Evolutionary conservation across 2,888 invertebrate species (phyloP).

Genomic region (Theodoxus fluviatilis): DNA sequence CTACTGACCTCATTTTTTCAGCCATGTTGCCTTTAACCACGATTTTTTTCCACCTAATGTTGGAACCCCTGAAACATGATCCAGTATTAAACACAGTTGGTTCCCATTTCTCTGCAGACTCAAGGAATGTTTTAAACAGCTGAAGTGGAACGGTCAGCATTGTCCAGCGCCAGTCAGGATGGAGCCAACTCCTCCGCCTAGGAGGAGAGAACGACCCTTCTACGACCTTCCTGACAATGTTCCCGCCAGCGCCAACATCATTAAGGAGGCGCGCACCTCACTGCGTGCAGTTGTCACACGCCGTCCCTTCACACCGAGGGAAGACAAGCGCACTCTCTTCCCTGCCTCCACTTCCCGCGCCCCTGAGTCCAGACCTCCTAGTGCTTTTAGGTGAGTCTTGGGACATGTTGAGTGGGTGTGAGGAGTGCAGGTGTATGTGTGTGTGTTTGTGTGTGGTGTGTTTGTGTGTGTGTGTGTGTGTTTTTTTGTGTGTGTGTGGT

Average conservation of each 20-base stretch:
- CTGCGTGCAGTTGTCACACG: slow-evolving; percentile 77
- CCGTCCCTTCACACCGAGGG: slow-evolving; percentile 85
- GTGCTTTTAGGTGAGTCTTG: slow-evolving; percentile 60
- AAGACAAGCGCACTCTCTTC: slow-evolving; percentile 80
- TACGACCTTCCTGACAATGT: slow-evolving; percentile 58
- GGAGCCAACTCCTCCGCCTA: slow-evolving; percentile 38
- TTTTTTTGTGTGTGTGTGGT: background rate
- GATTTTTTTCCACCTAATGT: background rate
- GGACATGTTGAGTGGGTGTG: background rate
- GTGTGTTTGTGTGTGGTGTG: background rate
- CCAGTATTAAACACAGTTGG: too few relatives aligned
- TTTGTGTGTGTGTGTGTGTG: slow-evolving; percentile 12
- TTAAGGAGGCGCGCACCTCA: slow-evolving; percentile 62
- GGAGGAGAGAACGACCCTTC: slow-evolving; percentile 52
- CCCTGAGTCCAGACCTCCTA: slow-evolving; percentile 61
- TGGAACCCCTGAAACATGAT: too few relatives aligned
- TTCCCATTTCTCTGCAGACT: too few relatives aligned
- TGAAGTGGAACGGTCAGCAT: too few relatives aligned
- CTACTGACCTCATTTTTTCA: too few relatives aligned
- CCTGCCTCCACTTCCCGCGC: slow-evolving; percentile 66
- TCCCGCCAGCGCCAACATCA: slow-evolving; percentile 57
- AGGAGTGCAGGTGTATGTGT: background rate
- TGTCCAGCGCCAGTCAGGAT: too few relatives aligned
- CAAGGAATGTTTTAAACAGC: too few relatives aligned
- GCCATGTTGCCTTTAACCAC: too few relatives aligned